Conservation (phyloP, 2,113 vertebrate species). For the Theristicus caerulescens region DNA sequence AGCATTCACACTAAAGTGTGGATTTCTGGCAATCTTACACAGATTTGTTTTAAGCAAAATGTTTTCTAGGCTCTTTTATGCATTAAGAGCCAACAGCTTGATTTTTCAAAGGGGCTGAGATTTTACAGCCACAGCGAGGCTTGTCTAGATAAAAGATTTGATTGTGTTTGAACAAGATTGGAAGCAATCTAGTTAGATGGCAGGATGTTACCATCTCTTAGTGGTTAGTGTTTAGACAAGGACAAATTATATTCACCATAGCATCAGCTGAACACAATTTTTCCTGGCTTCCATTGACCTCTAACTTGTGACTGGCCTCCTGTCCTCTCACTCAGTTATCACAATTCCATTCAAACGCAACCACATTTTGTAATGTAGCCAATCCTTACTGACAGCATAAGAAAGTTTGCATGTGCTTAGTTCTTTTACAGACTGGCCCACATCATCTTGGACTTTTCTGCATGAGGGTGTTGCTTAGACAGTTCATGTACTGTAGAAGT, state of each 20-base stretch:
- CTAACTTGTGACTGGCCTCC: slow-evolving; percentile 45
- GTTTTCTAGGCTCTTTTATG: not conserved
- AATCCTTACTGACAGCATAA: slow-evolving; percentile 1
- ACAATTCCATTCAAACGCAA: slow-evolving; percentile 36
- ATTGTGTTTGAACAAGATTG: slow-evolving; percentile 18
- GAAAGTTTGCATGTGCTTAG: not conserved
- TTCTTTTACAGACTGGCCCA: not conserved
- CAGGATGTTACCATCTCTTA: slow-evolving; percentile 31
- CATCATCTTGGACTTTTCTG: not conserved
- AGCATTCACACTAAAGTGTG: not conserved
- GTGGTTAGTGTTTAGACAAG: slow-evolving; percentile 59
- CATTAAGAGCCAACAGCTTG: not conserved
- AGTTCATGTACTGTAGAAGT: not conserved
- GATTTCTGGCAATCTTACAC: not conserved
- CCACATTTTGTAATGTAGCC: slow-evolving; percentile 18
- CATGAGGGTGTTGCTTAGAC: not conserved
- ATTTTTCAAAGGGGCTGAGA: not conserved
- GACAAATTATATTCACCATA: slow-evolving; percentile 54
- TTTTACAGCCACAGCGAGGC: not conserved
- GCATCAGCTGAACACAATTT: slow-evolving; percentile 55
- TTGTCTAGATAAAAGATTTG: slow-evolving; percentile 35
- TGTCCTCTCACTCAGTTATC: slow-evolving; percentile 25
- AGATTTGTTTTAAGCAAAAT: not conserved
- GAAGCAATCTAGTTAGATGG: slow-evolving; percentile 47
- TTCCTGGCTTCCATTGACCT: slow-evolving; percentile 47